Evolutionary conservation across 2,797 vertebrate species (phyloP), one percentile per base, ranked within the genome.

Genomic region (Gadopsis bispinosus): DNA sequence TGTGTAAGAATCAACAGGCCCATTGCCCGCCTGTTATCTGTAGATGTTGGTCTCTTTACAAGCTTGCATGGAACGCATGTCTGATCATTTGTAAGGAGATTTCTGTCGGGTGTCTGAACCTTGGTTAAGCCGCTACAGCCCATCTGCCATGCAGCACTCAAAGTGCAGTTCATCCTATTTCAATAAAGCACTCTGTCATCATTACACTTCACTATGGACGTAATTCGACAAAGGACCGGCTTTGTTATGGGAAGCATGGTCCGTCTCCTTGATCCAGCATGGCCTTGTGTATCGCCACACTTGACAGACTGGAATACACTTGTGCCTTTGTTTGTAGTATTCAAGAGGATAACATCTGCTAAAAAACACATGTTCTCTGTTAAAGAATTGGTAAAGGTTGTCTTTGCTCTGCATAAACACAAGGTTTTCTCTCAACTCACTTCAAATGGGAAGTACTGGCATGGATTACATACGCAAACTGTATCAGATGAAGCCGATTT

Each of bases 351-450:
- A 73, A 67, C 62, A 85, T 85, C 65, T 84, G 67, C 69, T 61
- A 31, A 77, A 76, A 70, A 59, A 35, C 79, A 85, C 51, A 67
- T 83, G 83, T 72, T 84, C 45, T 58, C 58, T 78, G 45, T 83
- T 78, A 73, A 37, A 50, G 10, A 37, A 33, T 19, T 62, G n/a
- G 22, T 65, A 22, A 26, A 73, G 43, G 48, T 33, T 3, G 1
- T 54, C 50, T 54, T 58, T 45, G 17, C 59, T 10, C 26, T 26
- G 5, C 5, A 74, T 76, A 79, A 77, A 87, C 73, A 80, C n/a
- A 5, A 60, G 33, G n/a, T 65, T 77, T 77, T 69, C 66, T 82
- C 72, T 85, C 48, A 45, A 14, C 62, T 71, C 8, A 14, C 37
- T 59, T 81, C 68, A 72, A 66, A 81, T 59, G 37, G 66, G 60